phyloP scores from a whole-genome alignment of 2,888 invertebrate genomes.

The Belgica antarctica region DNA sequence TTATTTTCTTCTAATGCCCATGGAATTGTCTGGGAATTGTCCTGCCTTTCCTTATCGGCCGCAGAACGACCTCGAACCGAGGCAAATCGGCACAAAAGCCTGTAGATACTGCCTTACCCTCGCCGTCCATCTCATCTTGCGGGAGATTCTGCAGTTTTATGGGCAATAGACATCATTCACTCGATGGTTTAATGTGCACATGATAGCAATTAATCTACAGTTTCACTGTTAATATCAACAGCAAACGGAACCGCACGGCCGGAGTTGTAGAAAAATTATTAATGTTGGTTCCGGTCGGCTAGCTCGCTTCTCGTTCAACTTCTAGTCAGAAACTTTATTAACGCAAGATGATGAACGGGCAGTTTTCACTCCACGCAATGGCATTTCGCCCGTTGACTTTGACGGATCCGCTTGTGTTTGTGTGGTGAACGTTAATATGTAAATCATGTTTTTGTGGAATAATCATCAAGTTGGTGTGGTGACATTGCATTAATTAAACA shows the following conservation, averaged over 20 bases:
- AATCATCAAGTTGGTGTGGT: slow-evolving; percentile 16
- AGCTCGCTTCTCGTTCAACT: slow-evolving; percentile 4
- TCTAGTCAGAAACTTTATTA: neutral
- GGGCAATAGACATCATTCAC: slow-evolving; percentile 8
- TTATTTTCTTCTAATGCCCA: neutral
- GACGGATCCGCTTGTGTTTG: neutral
- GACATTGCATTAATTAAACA: neutral
- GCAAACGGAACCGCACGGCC: too few species aligned
- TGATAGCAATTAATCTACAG: neutral
- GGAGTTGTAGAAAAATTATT: slow-evolving; percentile 7
- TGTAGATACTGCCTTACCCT: neutral
- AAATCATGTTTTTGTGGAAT: slow-evolving; percentile 24
- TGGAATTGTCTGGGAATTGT: neutral
- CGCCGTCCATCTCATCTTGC: neutral
- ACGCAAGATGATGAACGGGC: slow-evolving; percentile 31
- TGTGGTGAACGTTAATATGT: slow-evolving; percentile 32
- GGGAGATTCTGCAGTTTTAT: neutral
- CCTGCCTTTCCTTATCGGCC: neutral
- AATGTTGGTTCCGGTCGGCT: slow-evolving; percentile 1
- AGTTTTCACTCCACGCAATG: slow-evolving; percentile 31
- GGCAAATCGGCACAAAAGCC: neutral
- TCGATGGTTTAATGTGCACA: neutral
- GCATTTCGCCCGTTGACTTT: too few species aligned
- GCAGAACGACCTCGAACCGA: neutral
- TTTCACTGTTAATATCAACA: too few species aligned